These are phyloP conservation scores for Athene noctua DNA, from an alignment of 2,113 vertebrate species.

Conservation along the genomic window DNA sequence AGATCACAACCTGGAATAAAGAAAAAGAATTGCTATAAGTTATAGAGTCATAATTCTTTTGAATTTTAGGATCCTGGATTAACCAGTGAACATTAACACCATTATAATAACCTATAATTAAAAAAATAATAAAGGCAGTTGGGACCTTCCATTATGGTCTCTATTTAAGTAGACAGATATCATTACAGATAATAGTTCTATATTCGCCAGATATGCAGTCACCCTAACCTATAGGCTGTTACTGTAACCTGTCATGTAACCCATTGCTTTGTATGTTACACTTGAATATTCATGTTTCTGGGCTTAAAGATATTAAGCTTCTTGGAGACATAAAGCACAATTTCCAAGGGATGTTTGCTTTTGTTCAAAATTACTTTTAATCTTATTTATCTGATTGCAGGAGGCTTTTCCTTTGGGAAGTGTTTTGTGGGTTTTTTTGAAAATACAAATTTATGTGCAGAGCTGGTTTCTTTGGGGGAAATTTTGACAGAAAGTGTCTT, in stretches of 20 bases:
- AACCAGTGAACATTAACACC: conserved; percentile 39
- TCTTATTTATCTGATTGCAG: conserved; percentile 40
- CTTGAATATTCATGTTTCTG: not conserved
- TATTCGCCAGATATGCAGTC: conserved; percentile 23
- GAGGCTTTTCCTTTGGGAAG: conserved; percentile 42
- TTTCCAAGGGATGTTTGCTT: not conserved
- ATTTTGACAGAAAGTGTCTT: conserved; percentile 88
- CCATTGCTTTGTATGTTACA: not conserved
- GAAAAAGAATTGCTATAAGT: conserved; percentile 56
- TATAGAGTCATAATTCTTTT: conserved; percentile 50
- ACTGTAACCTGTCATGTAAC: conserved; percentile 18
- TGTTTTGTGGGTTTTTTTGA: not conserved
- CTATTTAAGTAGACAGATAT: conserved; percentile 45
- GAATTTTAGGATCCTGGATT: conserved; percentile 45
- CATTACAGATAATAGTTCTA: conserved; percentile 29
- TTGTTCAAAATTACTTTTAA: conserved; percentile 1
- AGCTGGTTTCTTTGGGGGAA: conserved; percentile 73
- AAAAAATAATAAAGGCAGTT: conserved; percentile 53
- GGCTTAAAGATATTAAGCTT: conserved; percentile 10
- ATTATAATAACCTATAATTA: conserved; percentile 54
- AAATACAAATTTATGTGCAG: conserved; percentile 61
- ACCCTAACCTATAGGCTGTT: conserved; percentile 38
- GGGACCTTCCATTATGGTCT: conserved; percentile 42
- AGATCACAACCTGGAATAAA: conserved; percentile 49
- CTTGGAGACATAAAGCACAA: conserved; percentile 6